Conservation (phyloP, 2,113 vertebrate species). For the Thamnaconus septentrionalis region DNA sequence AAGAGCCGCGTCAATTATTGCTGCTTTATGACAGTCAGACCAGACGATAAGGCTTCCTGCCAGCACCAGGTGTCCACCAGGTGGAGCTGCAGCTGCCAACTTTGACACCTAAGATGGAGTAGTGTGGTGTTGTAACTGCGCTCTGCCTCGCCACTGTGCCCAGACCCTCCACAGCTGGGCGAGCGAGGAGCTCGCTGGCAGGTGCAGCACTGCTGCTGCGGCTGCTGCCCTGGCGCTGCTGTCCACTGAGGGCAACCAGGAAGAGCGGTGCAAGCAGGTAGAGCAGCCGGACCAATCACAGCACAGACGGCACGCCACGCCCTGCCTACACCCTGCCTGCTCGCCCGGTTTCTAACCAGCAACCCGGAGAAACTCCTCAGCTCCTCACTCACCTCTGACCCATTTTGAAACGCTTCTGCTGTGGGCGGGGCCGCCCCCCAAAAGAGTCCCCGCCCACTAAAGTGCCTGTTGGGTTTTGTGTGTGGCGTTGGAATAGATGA, state of each 20-base stretch:
- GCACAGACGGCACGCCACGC: constrained; percentile 53
- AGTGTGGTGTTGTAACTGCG: constrained; percentile 43
- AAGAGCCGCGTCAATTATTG: too few relatives aligned
- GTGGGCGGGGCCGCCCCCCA: not conserved
- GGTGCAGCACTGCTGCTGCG: constrained; percentile 75
- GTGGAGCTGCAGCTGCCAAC: too few relatives aligned
- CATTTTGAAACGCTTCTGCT: constrained; percentile 21
- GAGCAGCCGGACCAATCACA: constrained; percentile 62
- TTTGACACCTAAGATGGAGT: not conserved
- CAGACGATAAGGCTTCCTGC: too few relatives aligned
- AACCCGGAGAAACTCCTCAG: constrained; percentile 22
- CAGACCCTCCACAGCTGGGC: constrained; percentile 90
- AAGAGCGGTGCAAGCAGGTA: constrained; percentile 98
- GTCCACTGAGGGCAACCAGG: constrained; percentile 88
- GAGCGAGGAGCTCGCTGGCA: constrained; percentile 88
- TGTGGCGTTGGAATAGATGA: too few relatives aligned
- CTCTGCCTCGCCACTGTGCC: constrained; percentile 79
- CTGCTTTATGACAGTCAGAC: too few relatives aligned
- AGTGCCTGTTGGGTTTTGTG: too few relatives aligned
- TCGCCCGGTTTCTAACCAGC: constrained; percentile 76
- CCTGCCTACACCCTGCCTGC: constrained; percentile 7
- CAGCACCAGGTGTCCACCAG: too few relatives aligned
- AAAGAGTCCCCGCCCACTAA: too few relatives aligned
- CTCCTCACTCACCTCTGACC: constrained; percentile 41
- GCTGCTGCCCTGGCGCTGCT: constrained; percentile 71